Evolutionary conservation across 1,140 invertebrate genomes (phyloP).

Genomic region (Probaryconus sp.): DNA sequence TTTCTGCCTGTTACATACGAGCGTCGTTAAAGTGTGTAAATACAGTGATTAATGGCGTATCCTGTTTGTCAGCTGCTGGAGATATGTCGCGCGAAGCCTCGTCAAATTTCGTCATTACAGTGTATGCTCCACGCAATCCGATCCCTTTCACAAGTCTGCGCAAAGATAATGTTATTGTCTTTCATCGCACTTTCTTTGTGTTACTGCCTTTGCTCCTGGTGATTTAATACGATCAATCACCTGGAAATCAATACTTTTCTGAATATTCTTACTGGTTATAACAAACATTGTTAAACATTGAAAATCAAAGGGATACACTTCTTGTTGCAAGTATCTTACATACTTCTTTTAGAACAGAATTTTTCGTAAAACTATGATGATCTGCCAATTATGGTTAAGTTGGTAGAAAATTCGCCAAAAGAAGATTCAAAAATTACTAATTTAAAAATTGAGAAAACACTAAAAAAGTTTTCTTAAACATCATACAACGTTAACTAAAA

Average conservation of each 20-base stretch:
- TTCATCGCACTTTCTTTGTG: slow-evolving; percentile 1
- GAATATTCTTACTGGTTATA: too few relatives aligned
- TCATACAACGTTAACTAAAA: too few relatives aligned
- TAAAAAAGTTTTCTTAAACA: too few relatives aligned
- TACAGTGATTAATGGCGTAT: slow-evolving; percentile 50
- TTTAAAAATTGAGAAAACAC: too few relatives aligned
- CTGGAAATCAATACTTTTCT: slow-evolving; percentile 9
- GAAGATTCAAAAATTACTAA: too few relatives aligned
- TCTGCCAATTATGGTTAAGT: too few relatives aligned
- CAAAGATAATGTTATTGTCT: slow-evolving; percentile 31
- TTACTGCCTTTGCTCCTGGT: not conserved
- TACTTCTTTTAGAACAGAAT: too few relatives aligned
- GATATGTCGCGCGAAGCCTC: slow-evolving; percentile 12
- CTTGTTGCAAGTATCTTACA: too few relatives aligned
- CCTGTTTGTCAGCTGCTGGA: slow-evolving; percentile 31
- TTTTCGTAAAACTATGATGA: too few relatives aligned
- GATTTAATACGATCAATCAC: slow-evolving; percentile 5
- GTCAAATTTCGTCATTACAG: slow-evolving; percentile 42
- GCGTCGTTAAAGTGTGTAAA: slow-evolving; percentile 40
- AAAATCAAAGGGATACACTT: too few relatives aligned
- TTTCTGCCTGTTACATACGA: slow-evolving; percentile 23
- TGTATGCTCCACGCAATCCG: slow-evolving; percentile 22
- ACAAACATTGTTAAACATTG: too few relatives aligned
- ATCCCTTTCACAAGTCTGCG: slow-evolving; percentile 35
- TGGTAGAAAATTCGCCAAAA: too few relatives aligned